Base-by-base conservation (phyloP, 2,888 invertebrate genomes). In the Chymomyza fuscimana region DNA sequence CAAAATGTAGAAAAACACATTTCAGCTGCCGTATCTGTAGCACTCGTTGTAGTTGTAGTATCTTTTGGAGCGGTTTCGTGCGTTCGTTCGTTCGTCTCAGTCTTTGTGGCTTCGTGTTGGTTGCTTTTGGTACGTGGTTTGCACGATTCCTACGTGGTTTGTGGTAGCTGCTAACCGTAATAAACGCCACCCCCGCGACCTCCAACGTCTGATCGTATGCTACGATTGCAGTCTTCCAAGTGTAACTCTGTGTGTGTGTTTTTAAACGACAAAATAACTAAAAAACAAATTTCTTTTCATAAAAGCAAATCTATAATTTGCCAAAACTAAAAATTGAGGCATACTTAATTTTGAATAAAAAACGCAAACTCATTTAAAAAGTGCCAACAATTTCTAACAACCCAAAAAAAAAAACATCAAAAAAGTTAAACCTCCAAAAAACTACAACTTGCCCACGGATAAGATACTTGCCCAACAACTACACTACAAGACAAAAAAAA, bases 1-100 rank as follows among this genome's bases (percentile, higher is more conserved):
- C 90, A 90, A 88, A 90, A 90, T 90, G 90, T 89, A 90, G 89
- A 90, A 89, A 90, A 89, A 89, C 89, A 90, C 90, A 89, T 89
- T 89, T 88, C 86, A 89, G 90, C 89, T 89, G 89, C 90, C 85
- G 89, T 89, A 81, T 84, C 81, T 84, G 80, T 80, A 80, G 72
- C 72, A 76, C 72, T 63, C 67, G 61, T 64, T 69, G 40, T 46
- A 12, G 40, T 25, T 25, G 25, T 40, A 40, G 5, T 40, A 40
- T 32, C 32, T 32, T 32, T 65, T 70, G 67, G 63, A 56, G 54
- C 62, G 25, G 32, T 32, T 70, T 70, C 74, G 74, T 65, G 75
- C 69, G 70, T 77, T 72, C 70, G 76, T 67, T 74, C 56, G 70
- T 50, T 70, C 64, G 62, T 51, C 32, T 12, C 6, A 52, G 5